phyloP scores from a whole-genome alignment of 2,113 vertebrate genomes.

The Ariopsis seemanni region DNA sequence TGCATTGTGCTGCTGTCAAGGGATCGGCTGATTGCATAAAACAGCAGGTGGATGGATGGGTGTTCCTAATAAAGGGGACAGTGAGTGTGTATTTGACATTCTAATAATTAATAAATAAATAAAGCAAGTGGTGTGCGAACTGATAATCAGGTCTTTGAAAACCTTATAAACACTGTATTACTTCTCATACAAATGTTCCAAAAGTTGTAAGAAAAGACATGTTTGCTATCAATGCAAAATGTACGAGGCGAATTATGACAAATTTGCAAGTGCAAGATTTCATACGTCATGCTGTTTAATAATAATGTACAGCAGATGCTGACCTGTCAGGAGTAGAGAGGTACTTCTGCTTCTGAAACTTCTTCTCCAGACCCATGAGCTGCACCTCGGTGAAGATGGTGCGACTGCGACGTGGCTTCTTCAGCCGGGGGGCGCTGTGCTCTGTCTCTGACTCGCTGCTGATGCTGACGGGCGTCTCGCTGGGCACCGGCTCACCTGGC shows the following conservation, averaged over 20 bases:
- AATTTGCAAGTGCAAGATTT: background rate
- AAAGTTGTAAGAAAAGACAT: background rate
- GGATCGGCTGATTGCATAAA: too few relatives aligned
- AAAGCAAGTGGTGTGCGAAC: too few relatives aligned
- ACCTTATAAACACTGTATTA: background rate
- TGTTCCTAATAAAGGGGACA: too few relatives aligned
- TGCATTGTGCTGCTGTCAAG: too few relatives aligned
- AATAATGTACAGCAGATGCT: constrained; percentile 37
- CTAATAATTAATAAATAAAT: too few relatives aligned
- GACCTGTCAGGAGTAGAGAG: constrained; percentile 97
- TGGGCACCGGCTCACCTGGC: constrained; percentile 64
- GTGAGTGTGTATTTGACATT: too few relatives aligned
- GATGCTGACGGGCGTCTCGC: constrained; percentile 77
- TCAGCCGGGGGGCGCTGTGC: constrained; percentile 77
- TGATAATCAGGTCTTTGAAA: background rate
- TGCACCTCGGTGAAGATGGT: constrained; percentile 98
- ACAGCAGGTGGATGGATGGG: too few relatives aligned
- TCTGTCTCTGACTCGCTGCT: constrained; percentile 95
- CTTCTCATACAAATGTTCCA: background rate
- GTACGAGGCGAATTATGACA: background rate
- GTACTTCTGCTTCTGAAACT: constrained; percentile 99
- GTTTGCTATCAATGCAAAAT: background rate
- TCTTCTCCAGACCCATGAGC: constrained; percentile 98
- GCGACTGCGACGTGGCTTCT: constrained; percentile 91
- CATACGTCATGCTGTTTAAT: background rate